Evolutionary conservation across 2,113 vertebrate genomes (phyloP).

Genomic region (Podiceps cristatus): DNA sequence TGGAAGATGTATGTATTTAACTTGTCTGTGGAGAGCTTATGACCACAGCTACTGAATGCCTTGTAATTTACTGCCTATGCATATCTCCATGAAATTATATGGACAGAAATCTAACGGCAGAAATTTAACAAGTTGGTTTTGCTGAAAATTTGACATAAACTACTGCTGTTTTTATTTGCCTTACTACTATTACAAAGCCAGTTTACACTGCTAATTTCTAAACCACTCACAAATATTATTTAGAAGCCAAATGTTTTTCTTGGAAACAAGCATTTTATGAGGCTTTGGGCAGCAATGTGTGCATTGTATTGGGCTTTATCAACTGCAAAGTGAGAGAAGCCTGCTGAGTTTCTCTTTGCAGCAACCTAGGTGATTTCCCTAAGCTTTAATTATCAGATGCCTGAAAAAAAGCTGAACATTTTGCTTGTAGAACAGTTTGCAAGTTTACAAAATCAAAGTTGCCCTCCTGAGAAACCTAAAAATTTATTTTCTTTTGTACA

Average conservation of each 20-base stretch:
- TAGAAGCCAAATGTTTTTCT: background rate
- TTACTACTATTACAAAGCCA: background rate
- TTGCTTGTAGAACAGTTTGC: background rate
- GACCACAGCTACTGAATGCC: background rate
- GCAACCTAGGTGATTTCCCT: background rate
- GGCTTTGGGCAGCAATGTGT: background rate
- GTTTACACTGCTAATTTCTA: background rate
- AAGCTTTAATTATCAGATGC: background rate
- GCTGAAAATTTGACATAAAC: constrained; percentile 20
- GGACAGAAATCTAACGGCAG: constrained; percentile 21
- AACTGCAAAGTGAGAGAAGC: background rate
- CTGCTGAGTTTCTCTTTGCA: background rate
- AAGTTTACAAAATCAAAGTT: background rate
- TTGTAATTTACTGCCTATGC: constrained; percentile 22
- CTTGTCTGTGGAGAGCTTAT: constrained; percentile 28
- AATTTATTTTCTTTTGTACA: background rate
- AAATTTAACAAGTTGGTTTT: background rate
- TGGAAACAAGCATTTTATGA: background rate
- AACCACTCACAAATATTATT: background rate
- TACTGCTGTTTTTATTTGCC: constrained; percentile 14
- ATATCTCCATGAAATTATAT: constrained; percentile 27
- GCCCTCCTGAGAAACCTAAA: background rate
- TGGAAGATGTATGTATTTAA: constrained; percentile 25
- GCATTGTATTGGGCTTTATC: background rate
- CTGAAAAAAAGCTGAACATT: background rate